Evolutionary conservation across 2,113 vertebrate genomes (phyloP), one percentile per base, ranked within the genome.

Genomic region (Desmodus rotundus): DNA sequence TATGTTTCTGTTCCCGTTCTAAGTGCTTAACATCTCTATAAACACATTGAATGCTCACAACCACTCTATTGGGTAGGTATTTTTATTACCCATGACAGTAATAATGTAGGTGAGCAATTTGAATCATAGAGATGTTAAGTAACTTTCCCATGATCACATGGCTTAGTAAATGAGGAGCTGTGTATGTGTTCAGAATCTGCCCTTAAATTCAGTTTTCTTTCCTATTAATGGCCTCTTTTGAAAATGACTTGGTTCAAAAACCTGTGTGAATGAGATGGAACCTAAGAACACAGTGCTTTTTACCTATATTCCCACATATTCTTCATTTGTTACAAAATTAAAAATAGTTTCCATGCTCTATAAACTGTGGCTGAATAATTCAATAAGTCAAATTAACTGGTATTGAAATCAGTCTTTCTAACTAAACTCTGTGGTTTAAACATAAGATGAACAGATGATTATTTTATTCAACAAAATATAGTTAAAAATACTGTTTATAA

Each of bases 191-290:
- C 38, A 68, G 67, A 78, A 14, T 4, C 17, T 33, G 19, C 41
- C 19, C 22, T 84, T 95, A 67, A 91, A 67, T 73, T 93, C 5
- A 52, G 7, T 52, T 92, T 91, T 93, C 28, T 96, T 89, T 89
- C 41, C 80, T 7, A 33, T 58, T 65, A 89, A 31, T 61, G 20
- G 1, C 26, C 2, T 94, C 47, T 84, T 94, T 87, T 73, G 36
- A 77, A 95, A 91, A 80, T 22, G 3, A 85, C 50, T 87, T 12
- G 1, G 33, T 45, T 91, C 61, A 74, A 78, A 26, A 33, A 22
- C 17, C 28, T 31, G 9, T 47, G 33, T 90, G 31, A 77, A 31
- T 76, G 80, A 85, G 31, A 58, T 61, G 38, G 43, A 74, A 24
- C 20, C 7, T 80, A 36, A 50, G 52, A 85, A 76, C 5, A 70